These are phyloP conservation scores for Eunapius fragilis DNA, from an alignment of 37 sponge, comb jelly and placozoan genomes.

Conservation along the genomic window DNA sequence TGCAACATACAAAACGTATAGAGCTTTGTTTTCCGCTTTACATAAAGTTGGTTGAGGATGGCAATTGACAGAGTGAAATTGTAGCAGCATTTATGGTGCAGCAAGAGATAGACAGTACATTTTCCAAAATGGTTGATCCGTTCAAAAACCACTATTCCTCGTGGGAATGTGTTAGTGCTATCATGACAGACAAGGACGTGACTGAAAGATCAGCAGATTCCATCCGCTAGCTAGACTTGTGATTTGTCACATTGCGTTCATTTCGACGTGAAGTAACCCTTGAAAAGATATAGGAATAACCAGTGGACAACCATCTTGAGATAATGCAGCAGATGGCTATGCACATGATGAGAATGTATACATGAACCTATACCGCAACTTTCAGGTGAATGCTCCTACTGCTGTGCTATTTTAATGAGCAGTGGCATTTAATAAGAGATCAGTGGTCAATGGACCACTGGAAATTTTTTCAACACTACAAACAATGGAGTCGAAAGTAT, in stretches of 20 bases:
- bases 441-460: conserved; percentile 1
- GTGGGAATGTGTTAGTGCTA: conserved; percentile 28
- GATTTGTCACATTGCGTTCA: conserved; percentile 41
- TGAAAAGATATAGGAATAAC: conserved; percentile 55
- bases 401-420: conserved; percentile 8
- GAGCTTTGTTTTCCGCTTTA: conserved; percentile 36
- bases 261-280: conserved; percentile 39
- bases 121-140: conserved; percentile 26
- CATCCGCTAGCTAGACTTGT: conserved; percentile 25
- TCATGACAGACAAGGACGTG: conserved; percentile 57
- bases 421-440: conserved; percentile 14
- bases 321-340: conserved; percentile 36
- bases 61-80: conserved; percentile 68
- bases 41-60: conserved; percentile 39
- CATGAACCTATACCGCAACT: background rate
- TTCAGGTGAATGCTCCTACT: background rate
- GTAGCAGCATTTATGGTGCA: conserved; percentile 22
- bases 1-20: conserved; percentile 49
- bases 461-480: conserved; percentile 28
- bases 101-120: conserved; percentile 22
- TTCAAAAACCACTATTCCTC: conserved; percentile 23
- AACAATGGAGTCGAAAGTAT: conserved; percentile 13
- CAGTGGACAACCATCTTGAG: conserved; percentile 37
- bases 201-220: conserved; percentile 26
- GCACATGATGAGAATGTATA: background rate